These are phyloP conservation scores for Maconellicoccus hirsutus DNA, from an alignment of 1,140 invertebrate genomes.

Conservation along the genomic window DNA sequence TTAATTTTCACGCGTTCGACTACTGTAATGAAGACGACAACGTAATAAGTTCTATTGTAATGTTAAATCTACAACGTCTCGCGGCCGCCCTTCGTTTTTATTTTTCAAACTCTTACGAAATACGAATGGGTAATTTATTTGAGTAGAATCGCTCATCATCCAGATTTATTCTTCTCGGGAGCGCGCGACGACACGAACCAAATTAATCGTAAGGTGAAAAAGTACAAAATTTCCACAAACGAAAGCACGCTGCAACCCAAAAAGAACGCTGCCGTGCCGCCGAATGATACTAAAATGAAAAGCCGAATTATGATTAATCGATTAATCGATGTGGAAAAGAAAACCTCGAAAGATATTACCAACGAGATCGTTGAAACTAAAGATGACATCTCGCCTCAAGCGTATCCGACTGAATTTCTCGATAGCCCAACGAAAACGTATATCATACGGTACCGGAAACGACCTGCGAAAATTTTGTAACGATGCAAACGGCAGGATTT, in stretches of 20 bases:
- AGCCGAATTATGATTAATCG: background rate
- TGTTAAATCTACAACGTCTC: too few relatives aligned
- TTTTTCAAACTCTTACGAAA: too few relatives aligned
- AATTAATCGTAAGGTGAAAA: slow-evolving; percentile 30
- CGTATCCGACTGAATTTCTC: slow-evolving; percentile 33
- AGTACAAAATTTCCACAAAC: slow-evolving; percentile 32
- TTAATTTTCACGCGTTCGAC: background rate
- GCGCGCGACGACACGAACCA: slow-evolving; percentile 24
- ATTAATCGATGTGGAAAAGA: background rate
- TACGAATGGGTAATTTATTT: too few relatives aligned
- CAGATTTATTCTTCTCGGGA: background rate
- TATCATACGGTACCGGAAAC: slow-evolving; percentile 30
- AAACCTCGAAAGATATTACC: slow-evolving; percentile 25
- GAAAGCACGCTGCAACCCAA: slow-evolving; percentile 32
- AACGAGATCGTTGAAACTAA: slow-evolving; percentile 43
- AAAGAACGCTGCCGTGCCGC: slow-evolving; percentile 32
- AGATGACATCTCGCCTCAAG: slow-evolving; percentile 43
- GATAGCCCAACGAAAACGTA: slow-evolving; percentile 32
- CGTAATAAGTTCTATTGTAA: background rate
- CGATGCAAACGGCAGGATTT: too few relatives aligned
- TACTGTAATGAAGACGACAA: background rate
- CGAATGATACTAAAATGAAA: slow-evolving; percentile 31
- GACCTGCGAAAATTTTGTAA: slow-evolving; percentile 27
- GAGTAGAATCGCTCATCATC: too few relatives aligned
- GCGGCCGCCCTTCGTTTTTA: background rate